Evolutionary conservation across 1,140 invertebrate species (phyloP), one percentile per base, ranked within the genome.

Genomic region (Lepidurus apus): DNA sequence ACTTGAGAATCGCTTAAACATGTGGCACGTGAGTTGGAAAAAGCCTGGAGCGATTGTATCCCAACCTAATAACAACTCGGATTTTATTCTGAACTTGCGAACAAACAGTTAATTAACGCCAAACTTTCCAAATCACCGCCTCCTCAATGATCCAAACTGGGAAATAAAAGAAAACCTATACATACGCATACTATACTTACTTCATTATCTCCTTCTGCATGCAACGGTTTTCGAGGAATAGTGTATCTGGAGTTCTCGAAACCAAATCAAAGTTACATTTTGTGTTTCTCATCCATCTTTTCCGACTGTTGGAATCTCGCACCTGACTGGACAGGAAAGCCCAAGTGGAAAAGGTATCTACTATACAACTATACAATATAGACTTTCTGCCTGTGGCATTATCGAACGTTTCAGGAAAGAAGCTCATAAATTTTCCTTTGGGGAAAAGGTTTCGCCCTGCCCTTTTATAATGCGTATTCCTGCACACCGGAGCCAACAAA

Each of bases 251-350:
- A 34, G 34, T 34, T 34, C 34, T 34, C 34, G 34, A 34, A 34
- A 34, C 34, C 34, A 34, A 34, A 34, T 34, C 0, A 34, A 34
- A 34, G 34, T 3, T 34, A 34, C 34, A 34, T 78, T 13, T 74
- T 44, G 34, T 11, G 24, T 24, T 77, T 24, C 24, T 21, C 74
- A 21, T n/a, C 13, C 77, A 43, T 77, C 17, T 78, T 43, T 77
- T 47, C 47, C 53, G 13, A 4, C 34, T 34, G 34, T 34, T 11
- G 45, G 45, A 47, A 47, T 47, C 45, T 47, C 45, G 0, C 45
- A 47, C 45, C 45, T 47, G 10, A 47, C 10, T n/a, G 53, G 13
- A n/a, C 17, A n/a, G n/a, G 7, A 1, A 21, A 21, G 21, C 21
- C 17, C 53, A 7, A 11, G 53, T 65, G 21, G 17, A 65, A 13